These are phyloP conservation scores for Conopomorpha cramerella DNA, from an alignment of 1,140 invertebrate species.

Conservation along the genomic window DNA sequence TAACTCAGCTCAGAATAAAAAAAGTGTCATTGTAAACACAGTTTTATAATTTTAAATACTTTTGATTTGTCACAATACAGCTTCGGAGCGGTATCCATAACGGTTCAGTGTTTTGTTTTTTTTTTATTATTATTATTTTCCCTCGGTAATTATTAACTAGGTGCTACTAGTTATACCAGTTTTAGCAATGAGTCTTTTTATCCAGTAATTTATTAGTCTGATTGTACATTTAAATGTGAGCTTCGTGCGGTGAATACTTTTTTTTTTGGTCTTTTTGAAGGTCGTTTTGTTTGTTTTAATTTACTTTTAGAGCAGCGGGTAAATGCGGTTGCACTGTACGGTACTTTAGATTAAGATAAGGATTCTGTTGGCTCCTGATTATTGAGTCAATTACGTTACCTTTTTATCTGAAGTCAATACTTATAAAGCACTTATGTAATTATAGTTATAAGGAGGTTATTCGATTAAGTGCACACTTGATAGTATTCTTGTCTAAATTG, in stretches of 20 bases:
- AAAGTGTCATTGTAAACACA: not conserved
- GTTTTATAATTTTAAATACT: not conserved
- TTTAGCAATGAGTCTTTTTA: constrained; percentile 2
- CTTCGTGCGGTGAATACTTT: not conserved
- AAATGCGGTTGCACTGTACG: no score
- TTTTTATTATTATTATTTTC: constrained; percentile 6
- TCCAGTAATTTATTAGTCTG: constrained; percentile 4
- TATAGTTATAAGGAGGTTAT: no score
- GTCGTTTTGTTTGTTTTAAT: no score
- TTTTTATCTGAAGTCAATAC: no score
- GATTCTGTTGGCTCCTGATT: no score
- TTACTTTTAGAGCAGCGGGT: no score
- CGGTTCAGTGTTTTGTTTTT: not conserved
- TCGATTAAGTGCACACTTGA: no score
- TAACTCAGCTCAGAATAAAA: not conserved
- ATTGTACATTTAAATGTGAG: not conserved
- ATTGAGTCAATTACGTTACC: no score
- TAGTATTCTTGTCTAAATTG: no score
- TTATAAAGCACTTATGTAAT: no score
- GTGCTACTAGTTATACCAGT: constrained; percentile 1
- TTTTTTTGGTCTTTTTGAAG: no score
- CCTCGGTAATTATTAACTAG: constrained; percentile 4
- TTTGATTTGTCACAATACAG: constrained; percentile 13
- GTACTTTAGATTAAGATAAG: no score
- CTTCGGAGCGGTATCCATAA: constrained; percentile 7